Conservation (phyloP, 2,797 vertebrate species). For the Anabacerthia variegaticeps region DNA sequence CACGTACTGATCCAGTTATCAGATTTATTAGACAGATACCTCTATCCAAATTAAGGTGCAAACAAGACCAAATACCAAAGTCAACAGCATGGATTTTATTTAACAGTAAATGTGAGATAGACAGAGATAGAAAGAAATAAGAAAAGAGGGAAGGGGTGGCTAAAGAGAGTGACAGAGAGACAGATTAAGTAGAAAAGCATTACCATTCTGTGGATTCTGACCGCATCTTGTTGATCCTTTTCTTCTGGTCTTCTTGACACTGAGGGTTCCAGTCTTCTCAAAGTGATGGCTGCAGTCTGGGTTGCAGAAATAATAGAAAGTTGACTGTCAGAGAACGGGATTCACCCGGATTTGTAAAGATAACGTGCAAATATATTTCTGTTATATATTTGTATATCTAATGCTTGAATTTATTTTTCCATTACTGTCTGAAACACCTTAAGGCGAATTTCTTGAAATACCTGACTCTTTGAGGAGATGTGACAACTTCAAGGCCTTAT, state of each 20-base stretch:
- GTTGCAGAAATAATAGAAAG: background rate
- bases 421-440: background rate
- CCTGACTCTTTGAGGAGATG: background rate
- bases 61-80: background rate
- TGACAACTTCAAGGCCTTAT: background rate
- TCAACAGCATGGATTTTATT: background rate
- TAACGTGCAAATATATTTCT: background rate
- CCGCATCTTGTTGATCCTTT: background rate
- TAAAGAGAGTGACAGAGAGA: background rate
- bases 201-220: background rate
- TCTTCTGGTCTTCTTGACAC: background rate
- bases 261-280: no score
- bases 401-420: background rate
- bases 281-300: background rate
- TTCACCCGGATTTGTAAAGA: background rate
- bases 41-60: background rate
- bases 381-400: background rate
- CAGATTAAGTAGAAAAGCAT: background rate
- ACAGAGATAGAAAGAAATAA: background rate
- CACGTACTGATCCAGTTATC: background rate
- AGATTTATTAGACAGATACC: background rate
- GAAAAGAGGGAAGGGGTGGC: background rate
- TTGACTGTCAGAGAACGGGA: background rate
- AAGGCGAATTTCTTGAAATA: background rate
- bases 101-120: background rate